Conservation (phyloP, 2,888 invertebrate genomes). For the Orchesellides sinensis region DNA sequence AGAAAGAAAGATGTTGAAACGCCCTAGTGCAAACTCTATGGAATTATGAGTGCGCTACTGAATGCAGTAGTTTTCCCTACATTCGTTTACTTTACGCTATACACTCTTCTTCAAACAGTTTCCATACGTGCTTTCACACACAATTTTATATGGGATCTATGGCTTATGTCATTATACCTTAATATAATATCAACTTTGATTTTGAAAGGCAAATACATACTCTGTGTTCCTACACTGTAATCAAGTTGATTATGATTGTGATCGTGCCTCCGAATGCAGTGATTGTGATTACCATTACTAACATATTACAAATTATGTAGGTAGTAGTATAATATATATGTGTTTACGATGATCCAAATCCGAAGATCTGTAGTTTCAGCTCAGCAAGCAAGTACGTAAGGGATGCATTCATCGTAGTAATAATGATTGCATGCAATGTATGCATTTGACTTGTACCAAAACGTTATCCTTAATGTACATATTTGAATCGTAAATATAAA, state of each 20-base stretch:
- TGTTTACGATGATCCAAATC: slow-evolving; percentile 37
- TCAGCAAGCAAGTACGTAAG: not conserved
- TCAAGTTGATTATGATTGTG: slow-evolving; percentile 57
- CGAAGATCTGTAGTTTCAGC: not conserved
- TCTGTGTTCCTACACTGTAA: slow-evolving; percentile 27
- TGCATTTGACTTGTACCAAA: not conserved
- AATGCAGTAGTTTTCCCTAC: too few species aligned
- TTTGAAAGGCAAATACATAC: slow-evolving; percentile 41
- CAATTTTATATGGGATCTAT: not conserved
- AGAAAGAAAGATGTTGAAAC: not conserved
- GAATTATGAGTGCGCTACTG: too few species aligned
- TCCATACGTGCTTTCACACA: not conserved
- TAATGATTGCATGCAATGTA: not conserved
- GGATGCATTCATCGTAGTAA: not conserved
- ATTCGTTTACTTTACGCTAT: too few species aligned
- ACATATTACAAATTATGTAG: too few species aligned
- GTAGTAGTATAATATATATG: too few species aligned
- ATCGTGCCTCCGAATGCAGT: slow-evolving; percentile 50
- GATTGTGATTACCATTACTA: slow-evolving; percentile 46
- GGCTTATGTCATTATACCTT: not conserved
- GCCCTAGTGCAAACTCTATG: too few species aligned
- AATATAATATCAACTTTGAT: slow-evolving; percentile 18
- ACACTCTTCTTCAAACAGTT: not conserved
- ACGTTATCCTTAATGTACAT: not conserved
- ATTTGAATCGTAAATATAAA: too few species aligned